Percentiles rank a stretch among this genome's conserved stretches.
Evolutionary conservation across 2,888 invertebrate genomes (phyloP).

Genomic region (Noctua pronuba): DNA sequence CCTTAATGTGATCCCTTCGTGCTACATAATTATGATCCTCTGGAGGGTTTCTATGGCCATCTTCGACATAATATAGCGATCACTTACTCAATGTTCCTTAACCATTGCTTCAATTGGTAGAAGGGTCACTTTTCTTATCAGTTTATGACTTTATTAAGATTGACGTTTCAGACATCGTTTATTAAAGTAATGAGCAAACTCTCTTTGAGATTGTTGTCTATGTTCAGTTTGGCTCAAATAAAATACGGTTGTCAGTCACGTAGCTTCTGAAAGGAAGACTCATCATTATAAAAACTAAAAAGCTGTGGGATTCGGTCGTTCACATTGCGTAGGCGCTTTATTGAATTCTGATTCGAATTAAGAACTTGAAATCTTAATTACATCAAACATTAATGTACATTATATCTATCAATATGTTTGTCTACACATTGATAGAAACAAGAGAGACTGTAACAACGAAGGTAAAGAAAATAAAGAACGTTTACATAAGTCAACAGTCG

Average conservation of each 20-base stretch:
- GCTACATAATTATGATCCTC: constrained; percentile 21
- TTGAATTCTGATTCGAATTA: constrained; percentile 32
- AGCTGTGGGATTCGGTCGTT: constrained; percentile 68
- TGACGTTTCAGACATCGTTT: constrained; percentile 62
- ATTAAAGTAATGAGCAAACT: constrained; percentile 53
- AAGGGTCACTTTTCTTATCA: constrained; percentile 32
- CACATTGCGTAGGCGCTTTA: constrained; percentile 71
- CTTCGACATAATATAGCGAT: constrained; percentile 15
- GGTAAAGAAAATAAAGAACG: constrained; percentile 21
- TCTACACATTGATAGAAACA: constrained; percentile 17
- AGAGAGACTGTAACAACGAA: not conserved
- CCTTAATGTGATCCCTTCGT: constrained; percentile 30
- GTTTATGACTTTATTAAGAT: constrained; percentile 60
- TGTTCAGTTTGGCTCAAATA: constrained; percentile 27
- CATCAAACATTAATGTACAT: constrained; percentile 16
- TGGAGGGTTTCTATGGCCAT: constrained; percentile 9
- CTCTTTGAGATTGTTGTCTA: constrained; percentile 50
- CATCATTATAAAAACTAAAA: constrained; percentile 64
- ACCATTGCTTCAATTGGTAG: constrained; percentile 40
- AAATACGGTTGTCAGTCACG: constrained; percentile 37
- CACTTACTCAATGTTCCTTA: constrained; percentile 19
- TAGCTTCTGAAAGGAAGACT: constrained; percentile 47
- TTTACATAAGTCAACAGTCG: constrained; percentile 29
- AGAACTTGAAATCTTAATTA: constrained; percentile 48
- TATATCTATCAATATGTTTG: not conserved